Percentiles rank a stretch among this genome's conserved stretches.
phyloP scores from a whole-genome alignment of 2,888 invertebrate species.

The Tenodera sinensis region DNA sequence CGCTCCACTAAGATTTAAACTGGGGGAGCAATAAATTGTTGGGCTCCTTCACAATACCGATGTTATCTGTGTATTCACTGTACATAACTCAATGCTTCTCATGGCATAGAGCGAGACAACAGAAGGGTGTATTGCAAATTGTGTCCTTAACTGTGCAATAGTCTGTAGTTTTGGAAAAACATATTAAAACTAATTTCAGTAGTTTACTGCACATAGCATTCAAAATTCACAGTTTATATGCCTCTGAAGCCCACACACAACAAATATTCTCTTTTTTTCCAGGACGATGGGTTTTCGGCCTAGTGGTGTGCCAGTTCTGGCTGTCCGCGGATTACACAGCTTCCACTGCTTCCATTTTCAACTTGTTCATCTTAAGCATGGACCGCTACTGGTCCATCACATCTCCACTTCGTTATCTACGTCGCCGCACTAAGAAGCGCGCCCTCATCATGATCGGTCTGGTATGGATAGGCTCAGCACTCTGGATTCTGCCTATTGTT shows the following conservation, averaged over 20 bases:
- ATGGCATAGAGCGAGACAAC: no score
- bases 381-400: conserved; percentile 53
- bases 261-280: conserved; percentile 28
- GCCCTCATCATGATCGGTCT: conserved; percentile 49
- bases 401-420: conserved; percentile 48
- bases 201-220: no score
- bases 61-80: no score
- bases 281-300: conserved; percentile 49
- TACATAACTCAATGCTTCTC: no score
- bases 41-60: no score
- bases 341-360: conserved; percentile 56
- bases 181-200: no score
- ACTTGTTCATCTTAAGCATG: conserved; percentile 50
- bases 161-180: no score
- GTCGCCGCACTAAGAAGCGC: conserved; percentile 47
- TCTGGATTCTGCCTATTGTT: conserved; percentile 50
- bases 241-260: conserved; percentile 47
- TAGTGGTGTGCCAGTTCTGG: conserved; percentile 54
- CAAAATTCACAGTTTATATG: conserved; percentile 35
- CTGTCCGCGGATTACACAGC: conserved; percentile 56
- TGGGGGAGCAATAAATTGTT: no score
- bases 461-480: conserved; percentile 47
- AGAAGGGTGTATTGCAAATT: no score
- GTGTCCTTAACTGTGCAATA: no score
- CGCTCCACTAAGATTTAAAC: no score